Evolutionary conservation across 2,797 vertebrate species (phyloP).

Genomic region (Chaetodon trifasciatus): DNA sequence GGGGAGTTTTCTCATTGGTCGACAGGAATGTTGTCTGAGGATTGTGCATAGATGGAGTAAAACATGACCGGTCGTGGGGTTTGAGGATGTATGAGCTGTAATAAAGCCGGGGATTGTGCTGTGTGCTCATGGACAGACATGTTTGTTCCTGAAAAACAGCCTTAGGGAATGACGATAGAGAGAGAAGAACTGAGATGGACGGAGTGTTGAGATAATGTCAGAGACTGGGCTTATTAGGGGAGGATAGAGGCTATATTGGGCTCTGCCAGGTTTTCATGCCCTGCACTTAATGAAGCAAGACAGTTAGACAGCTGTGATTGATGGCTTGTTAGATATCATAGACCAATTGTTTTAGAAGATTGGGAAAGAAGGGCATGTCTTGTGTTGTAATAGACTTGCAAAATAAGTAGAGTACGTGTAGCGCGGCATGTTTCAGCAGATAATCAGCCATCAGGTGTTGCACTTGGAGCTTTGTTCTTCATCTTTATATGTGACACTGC

Average conservation of each 20-base stretch:
- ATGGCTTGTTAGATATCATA: slow-evolving; percentile 24
- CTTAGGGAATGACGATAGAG: slow-evolving; percentile 27
- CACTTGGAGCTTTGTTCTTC: neutral
- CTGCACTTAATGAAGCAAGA: slow-evolving; percentile 54
- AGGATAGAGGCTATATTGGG: neutral
- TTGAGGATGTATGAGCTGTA: slow-evolving; percentile 59
- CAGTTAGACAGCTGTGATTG: slow-evolving; percentile 35
- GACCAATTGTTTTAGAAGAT: slow-evolving; percentile 19
- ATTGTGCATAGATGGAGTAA: slow-evolving; percentile 23
- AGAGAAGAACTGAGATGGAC: slow-evolving; percentile 29
- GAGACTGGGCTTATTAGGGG: neutral
- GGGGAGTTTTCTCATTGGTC: slow-evolving; percentile 9
- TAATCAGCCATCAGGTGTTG: neutral
- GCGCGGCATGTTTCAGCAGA: slow-evolving; percentile 25
- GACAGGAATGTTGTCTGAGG: slow-evolving; percentile 45
- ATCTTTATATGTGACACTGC: neutral
- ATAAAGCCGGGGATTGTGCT: slow-evolving; percentile 47
- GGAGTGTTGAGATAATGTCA: slow-evolving; percentile 37
- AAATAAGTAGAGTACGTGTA: neutral
- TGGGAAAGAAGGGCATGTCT: slow-evolving; percentile 14
- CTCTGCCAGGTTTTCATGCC: slow-evolving; percentile 51
- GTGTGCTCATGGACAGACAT: slow-evolving; percentile 56
- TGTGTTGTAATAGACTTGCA: slow-evolving; percentile 17
- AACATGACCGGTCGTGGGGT: slow-evolving; percentile 61
- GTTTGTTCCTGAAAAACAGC: slow-evolving; percentile 74